Base-by-base conservation (phyloP, 2,888 invertebrate species). In the Nemotelus nigrinus region DNA sequence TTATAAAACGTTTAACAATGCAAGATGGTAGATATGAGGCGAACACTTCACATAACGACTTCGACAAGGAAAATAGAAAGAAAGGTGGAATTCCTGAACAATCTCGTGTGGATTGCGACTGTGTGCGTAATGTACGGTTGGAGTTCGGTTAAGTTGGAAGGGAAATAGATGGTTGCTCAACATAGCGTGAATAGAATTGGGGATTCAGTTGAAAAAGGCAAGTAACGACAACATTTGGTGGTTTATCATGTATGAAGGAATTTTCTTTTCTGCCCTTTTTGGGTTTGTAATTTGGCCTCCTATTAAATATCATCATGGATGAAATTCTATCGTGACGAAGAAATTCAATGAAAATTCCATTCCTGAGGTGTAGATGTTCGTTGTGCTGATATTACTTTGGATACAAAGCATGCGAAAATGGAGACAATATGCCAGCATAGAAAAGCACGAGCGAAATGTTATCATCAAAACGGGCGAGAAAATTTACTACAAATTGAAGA, bases 1-100 rank as follows among this genome's bases (percentile, higher is more conserved):
- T 79, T 77, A 79, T 79, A 79, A 78, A 78, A 79, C 78, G 77
- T 79, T 78, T 79, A 79, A 79, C 79, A 79, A 78, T 78, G 78
- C 77, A 72, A 75, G 68, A 79, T 78, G 75, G 78, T 48, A 64
- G 64, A 79, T 79, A 78, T 76, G 75, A 78, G 77, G 78, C 78
- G 78, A 78, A 63, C 77, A 79, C 77, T 79, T 78, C 77, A 78
- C 45, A 71, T 78, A 78, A 77, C 65, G 60, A 64, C 65, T 74
- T 68, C 57, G 53, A 50, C 64, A 76, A 64, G 45, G 48, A 53
- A 75, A 75, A 64, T 65, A 60, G 68, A 53, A 53, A 68, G 74
- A 60, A 74, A 60, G 74, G 60, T 70, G 70, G 55, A 53, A 70
- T 70, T 53, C 43, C 70, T 55, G 8, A 39, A 41, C 70, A 70